Evolutionary conservation across 2,113 vertebrate genomes (phyloP).

Genomic region (Oxyruncus cristatus): DNA sequence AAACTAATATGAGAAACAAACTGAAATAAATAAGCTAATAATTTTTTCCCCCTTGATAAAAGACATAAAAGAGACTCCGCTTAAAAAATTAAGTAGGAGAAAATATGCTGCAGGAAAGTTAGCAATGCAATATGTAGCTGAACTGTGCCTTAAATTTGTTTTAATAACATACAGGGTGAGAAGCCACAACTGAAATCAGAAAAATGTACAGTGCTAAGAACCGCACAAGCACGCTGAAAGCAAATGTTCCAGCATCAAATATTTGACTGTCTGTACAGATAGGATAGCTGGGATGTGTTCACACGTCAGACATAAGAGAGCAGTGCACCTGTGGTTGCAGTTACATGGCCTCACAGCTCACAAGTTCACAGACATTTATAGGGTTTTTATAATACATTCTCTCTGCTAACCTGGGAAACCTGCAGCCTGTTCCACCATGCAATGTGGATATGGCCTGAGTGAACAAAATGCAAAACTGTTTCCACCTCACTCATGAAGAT

Average conservation of each 20-base stretch:
- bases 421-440: background rate
- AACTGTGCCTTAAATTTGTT: background rate
- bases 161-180: background rate
- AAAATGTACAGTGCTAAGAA: background rate
- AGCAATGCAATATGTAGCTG: background rate
- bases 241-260: background rate
- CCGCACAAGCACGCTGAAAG: background rate
- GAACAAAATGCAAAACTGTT: background rate
- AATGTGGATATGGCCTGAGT: background rate
- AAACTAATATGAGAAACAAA: background rate
- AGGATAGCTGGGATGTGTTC: background rate
- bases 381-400: background rate
- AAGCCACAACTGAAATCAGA: background rate
- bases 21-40: background rate
- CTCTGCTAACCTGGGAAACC: background rate
- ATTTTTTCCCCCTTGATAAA: background rate
- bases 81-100: background rate
- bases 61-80: background rate
- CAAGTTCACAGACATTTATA: background rate
- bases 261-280: background rate
- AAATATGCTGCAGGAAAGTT: background rate
- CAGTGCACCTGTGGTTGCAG: background rate
- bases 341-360: background rate
- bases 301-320: background rate
- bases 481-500: background rate